A percentile compares a stretch with the other conserved stretches of the same genome.
These are phyloP conservation scores for Ptyas mucosa DNA, from an alignment of 2,113 vertebrate genomes.

Conservation along the genomic window DNA sequence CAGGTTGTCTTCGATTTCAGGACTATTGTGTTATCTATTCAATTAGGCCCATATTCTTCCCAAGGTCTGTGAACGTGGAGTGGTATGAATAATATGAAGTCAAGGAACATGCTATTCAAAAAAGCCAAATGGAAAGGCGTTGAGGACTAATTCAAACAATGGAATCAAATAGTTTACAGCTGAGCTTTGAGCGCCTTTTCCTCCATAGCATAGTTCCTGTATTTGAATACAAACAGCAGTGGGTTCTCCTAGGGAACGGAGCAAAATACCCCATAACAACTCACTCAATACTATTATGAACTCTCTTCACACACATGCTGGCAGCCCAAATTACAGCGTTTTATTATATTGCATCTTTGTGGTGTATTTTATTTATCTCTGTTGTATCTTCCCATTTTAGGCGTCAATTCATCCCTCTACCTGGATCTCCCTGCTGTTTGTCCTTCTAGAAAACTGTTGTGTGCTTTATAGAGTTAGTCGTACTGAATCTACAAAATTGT, in stretches of 20 bases:
- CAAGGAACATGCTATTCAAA: neutral
- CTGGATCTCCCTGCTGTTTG: conserved; percentile 55
- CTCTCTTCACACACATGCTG: conserved; percentile 61
- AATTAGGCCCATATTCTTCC: neutral
- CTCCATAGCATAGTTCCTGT: conserved; percentile 35
- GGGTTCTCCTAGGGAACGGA: conserved; percentile 38
- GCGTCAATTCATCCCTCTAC: conserved; percentile 60
- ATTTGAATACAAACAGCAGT: conserved; percentile 56
- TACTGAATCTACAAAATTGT: conserved; percentile 30
- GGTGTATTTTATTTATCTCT: conserved; percentile 71
- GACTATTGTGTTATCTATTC: neutral
- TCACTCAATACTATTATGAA: conserved; percentile 55
- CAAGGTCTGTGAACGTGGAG: neutral
- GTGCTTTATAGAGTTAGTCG: conserved; percentile 17
- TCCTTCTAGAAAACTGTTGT: conserved; percentile 52
- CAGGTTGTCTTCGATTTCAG: neutral
- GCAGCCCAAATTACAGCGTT: conserved; percentile 71
- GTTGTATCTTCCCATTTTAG: conserved; percentile 54
- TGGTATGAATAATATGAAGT: neutral
- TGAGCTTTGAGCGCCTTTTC: conserved; percentile 45
- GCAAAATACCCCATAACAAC: conserved; percentile 66
- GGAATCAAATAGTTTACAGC: conserved; percentile 22
- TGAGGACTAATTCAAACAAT: conserved; percentile 36
- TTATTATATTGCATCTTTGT: conserved; percentile 73
- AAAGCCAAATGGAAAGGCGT: conserved; percentile 27